Evolutionary conservation across 2,888 invertebrate species (phyloP), one percentile per base, ranked within the genome.

Genomic region (Pyrgus malvae): DNA sequence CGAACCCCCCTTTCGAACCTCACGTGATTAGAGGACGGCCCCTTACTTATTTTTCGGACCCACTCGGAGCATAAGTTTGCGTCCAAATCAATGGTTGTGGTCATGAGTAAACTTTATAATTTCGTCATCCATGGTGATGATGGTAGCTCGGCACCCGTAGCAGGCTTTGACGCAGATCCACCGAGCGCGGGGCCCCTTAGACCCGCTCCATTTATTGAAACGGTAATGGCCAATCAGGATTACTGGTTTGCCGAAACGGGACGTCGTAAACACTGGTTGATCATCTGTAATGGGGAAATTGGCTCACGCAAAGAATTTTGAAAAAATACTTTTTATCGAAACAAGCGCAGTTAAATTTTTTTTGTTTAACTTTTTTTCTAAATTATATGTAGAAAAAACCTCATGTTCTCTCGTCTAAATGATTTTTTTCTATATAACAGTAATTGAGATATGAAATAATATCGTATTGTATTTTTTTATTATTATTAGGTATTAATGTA

Each of bases 211-310:
- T 40, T 67, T 70, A 55, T 76, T 74, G 44, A 63, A 79, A 40
- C 72, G 60, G 45, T 78, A 61, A 0, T 57, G 29, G 1, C 72
- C 72, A 1, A 74, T 48, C 42, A 63, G 25, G 23, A 78, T 65
- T 2, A 70, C 72, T 0, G 77, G 76, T 2, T 70, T 75, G 0
- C 76, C 76, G 2, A 53, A 63, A 17, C 61, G 46, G 6, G 61
- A 61, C 14, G 44, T 57, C 0, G 61, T 57, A 7, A 61, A 61
- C 11, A 59, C 37, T 7, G 58, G 51, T 12, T 49, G 37, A n/a
- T 8, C 9, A 0, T n/a, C 38, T 38, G 38, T 3, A 19, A 19
- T 3, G 19, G 19, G 11, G 19, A 4, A 38, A 17, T 19, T 2
- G 12, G 8, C 2, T 16, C 3, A 14, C 31, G 2, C 3, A 9